Conservation (phyloP, 2,888 invertebrate species). For the Aphidoletes aphidimyza region DNA sequence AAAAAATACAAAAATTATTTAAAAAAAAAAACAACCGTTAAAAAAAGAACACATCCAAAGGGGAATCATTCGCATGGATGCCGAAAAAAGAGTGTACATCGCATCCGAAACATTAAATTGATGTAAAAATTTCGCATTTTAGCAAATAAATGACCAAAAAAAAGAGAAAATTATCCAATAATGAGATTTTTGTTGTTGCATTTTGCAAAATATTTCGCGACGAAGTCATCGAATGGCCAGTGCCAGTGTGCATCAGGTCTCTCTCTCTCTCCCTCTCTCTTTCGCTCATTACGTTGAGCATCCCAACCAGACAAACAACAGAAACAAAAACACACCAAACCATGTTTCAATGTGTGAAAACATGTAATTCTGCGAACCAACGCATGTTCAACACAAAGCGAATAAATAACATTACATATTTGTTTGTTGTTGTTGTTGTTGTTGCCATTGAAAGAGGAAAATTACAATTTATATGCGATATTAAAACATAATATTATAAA, state of each 20-base stretch:
- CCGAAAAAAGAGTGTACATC: neutral
- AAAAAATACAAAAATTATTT: neutral
- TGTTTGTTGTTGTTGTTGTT: too few species aligned
- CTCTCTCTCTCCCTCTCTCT: neutral
- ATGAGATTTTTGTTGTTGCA: constrained; percentile 19
- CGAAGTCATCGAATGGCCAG: neutral
- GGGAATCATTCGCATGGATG: neutral
- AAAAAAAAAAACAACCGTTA: too few species aligned
- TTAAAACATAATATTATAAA: neutral
- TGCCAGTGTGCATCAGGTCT: too few species aligned
- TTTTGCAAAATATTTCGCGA: constrained; percentile 14
- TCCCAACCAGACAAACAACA: neutral
- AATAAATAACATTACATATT: constrained; percentile 1
- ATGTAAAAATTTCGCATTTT: constrained; percentile 14
- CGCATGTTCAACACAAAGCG: constrained; percentile 18
- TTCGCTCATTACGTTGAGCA: neutral
- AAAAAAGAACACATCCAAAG: too few species aligned
- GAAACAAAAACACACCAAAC: neutral
- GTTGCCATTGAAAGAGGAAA: neutral
- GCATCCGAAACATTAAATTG: constrained; percentile 12
- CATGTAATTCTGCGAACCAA: constrained; percentile 19
- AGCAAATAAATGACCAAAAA: constrained; percentile 5
- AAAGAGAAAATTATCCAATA: constrained; percentile 15
- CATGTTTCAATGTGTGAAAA: constrained; percentile 31
- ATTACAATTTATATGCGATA: constrained; percentile 19